Percentiles rank a stretch among this genome's conserved stretches.
Conservation (phyloP, 2,113 vertebrate genomes). For the Gasterosteus aculeatus region DNA sequence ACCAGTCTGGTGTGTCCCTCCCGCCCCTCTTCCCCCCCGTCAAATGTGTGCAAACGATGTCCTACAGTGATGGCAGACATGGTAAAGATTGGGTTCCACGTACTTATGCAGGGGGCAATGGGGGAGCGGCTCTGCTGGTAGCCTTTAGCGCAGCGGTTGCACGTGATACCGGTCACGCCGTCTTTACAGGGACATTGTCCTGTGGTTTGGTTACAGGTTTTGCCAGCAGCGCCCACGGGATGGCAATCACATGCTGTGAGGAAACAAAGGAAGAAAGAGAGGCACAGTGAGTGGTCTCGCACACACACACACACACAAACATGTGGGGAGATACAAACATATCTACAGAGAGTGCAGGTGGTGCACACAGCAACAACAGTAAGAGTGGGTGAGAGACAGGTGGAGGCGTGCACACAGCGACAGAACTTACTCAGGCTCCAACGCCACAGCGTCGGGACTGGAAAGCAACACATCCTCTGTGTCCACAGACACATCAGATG, state of each 20-base stretch:
- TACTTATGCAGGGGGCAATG: constrained; percentile 99
- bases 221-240: constrained; percentile 97
- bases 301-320: constrained; percentile 46
- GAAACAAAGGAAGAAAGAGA: constrained; percentile 79
- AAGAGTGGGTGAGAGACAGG: constrained; percentile 49
- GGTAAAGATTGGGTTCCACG: constrained; percentile 73
- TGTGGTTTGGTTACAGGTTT: constrained; percentile 99
- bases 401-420: constrained; percentile 59
- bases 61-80: constrained; percentile 37
- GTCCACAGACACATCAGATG: background rate
- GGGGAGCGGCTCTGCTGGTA: constrained; percentile 99
- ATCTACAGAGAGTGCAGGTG: constrained; percentile 62
- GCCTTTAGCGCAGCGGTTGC: constrained; percentile 98
- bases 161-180: constrained; percentile 97
- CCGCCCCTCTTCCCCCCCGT: background rate
- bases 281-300: constrained; percentile 69
- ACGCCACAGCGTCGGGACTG: background rate
- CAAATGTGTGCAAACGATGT: background rate
- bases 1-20: constrained; percentile 16
- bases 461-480: constrained; percentile 5
- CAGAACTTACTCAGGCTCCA: constrained; percentile 10
- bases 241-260: constrained; percentile 98
- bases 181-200: constrained; percentile 99
- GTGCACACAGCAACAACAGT: constrained; percentile 43
- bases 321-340: constrained; percentile 63